Evolutionary conservation across 2,797 vertebrate species (phyloP).

Genomic region (Sternarchorhynchus goeldii): DNA sequence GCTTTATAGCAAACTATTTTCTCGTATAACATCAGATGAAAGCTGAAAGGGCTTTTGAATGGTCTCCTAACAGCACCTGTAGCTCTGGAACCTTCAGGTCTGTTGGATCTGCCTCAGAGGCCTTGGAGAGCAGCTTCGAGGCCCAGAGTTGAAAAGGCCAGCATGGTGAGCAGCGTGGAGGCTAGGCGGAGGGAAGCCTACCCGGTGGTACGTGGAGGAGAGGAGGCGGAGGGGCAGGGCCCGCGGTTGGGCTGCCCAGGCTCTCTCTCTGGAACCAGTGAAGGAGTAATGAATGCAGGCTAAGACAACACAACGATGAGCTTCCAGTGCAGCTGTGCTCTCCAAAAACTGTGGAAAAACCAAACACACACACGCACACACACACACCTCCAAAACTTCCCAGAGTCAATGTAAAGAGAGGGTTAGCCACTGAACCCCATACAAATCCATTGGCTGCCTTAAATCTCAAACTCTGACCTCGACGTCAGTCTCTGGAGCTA

Average conservation of each 20-base stretch:
- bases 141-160: no score
- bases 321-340: constrained; percentile 69
- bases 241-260: constrained; percentile 65
- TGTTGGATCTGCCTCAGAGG: no score
- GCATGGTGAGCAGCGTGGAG: no score
- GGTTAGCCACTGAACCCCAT: constrained; percentile 23
- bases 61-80: no score
- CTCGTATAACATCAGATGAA: no score
- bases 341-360: constrained; percentile 62
- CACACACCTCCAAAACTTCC: constrained; percentile 34
- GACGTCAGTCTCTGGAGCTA: constrained; percentile 47
- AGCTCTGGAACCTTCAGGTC: no score
- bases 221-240: constrained; percentile 53
- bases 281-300: constrained; percentile 71
- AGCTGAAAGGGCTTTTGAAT: no score
- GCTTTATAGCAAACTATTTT: no score
- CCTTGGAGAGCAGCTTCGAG: no score
- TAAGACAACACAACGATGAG: constrained; percentile 16
- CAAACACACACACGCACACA: constrained; percentile 20
- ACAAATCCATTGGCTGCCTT: constrained; percentile 51
- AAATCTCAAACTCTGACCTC: constrained; percentile 57
- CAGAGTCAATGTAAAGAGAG: constrained; percentile 29
- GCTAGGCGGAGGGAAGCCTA: neutral
- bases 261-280: constrained; percentile 68
- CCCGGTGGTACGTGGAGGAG: neutral